Evolutionary conservation across 2,113 vertebrate genomes (phyloP).

Genomic region (Acanthisitta chloris): DNA sequence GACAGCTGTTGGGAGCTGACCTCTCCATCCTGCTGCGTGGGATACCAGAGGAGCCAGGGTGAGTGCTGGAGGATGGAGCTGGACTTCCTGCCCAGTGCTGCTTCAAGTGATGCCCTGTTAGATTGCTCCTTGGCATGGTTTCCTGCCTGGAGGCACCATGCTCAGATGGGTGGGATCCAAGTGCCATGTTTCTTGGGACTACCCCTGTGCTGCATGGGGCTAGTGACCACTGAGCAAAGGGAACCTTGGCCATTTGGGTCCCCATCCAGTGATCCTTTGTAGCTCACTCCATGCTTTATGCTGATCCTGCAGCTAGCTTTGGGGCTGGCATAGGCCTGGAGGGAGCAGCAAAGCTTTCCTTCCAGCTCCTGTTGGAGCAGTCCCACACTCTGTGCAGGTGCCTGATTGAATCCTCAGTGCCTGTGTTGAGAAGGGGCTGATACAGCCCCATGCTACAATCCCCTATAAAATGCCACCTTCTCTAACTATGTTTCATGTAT

Average conservation of each 20-base stretch:
- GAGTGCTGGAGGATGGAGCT: neutral
- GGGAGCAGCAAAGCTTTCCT: neutral
- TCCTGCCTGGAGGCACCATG: neutral
- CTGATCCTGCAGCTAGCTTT: neutral
- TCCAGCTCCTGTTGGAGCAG: neutral
- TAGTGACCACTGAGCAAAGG: neutral
- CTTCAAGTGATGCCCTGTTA: neutral
- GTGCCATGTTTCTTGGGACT: neutral
- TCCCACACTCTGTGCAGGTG: neutral
- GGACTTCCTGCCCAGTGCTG: neutral
- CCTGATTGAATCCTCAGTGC: neutral
- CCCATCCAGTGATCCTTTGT: neutral
- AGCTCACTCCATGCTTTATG: neutral
- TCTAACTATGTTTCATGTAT: conserved; percentile 12
- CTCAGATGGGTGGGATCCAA: neutral
- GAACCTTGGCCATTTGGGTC: neutral
- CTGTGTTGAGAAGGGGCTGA: neutral
- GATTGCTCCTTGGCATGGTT: neutral
- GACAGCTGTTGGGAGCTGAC: neutral
- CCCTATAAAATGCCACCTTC: neutral
- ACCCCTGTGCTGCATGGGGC: neutral
- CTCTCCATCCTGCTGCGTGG: neutral
- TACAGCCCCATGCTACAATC: neutral
- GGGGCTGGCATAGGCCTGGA: neutral
- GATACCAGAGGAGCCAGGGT: neutral